Evolutionary conservation across 2,113 vertebrate species (phyloP), one percentile per base, ranked within the genome.

Genomic region (Seriola rivoliana): DNA sequence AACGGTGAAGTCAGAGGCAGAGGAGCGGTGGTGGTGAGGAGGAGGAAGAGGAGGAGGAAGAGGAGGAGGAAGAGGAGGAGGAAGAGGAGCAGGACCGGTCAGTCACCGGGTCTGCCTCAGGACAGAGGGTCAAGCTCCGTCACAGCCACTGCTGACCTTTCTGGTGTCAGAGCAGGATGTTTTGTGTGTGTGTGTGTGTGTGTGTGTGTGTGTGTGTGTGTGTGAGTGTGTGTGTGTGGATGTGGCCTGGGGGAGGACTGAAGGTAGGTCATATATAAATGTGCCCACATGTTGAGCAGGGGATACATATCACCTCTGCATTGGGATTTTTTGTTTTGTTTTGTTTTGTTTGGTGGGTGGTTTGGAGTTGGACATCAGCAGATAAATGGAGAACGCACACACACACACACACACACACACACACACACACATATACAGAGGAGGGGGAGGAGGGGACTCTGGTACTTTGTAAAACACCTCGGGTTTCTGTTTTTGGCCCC

Each of bases 241-340:
- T 78, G 60, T 77, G 69, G 62, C 59, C 88, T 85, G 68, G 63
- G 89, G 91, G 71, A 78, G 75, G 73, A 78, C 38, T 89, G 71
- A 80, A 87, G 65, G 81, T 89, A 92, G 92, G 85, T 91, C 90
- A 91, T 21, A 73, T 84, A 89, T 93, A 94, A 94, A 93, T 84
- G 85, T 88, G 82, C 55, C 89, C 91, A 93, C 88, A 93, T 94
- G 93, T 93, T 91, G 83, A 84, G 70, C 69, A 25, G 66, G 40
- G 40, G 65, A 62, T 58, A 36, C 67, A 80, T 40, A 84, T 89
- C 29, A 11, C 58, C 19, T 77, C 50, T n/a, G 59, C 40, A 7
- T 84, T 80, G 57, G 72, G 55, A 62, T 88, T 86, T 79, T 75
- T 84, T 25, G 19, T 52, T 44, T 44, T 12, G 3, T 13, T 44